phyloP scores from a whole-genome alignment of 2,888 invertebrate genomes.

The Leucoma salicis region DNA sequence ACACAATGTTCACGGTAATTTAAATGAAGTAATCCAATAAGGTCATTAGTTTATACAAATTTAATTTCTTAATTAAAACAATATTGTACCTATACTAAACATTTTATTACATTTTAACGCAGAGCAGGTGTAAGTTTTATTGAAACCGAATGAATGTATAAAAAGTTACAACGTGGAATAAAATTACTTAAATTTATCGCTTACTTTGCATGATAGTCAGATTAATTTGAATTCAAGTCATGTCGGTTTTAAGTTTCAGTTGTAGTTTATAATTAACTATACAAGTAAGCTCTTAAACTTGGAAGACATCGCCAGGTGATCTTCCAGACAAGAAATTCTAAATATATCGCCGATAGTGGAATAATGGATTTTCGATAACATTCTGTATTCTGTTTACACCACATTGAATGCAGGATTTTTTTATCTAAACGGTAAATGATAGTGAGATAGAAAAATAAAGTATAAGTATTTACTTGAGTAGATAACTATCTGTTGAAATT shows the following conservation, averaged over 20 bases:
- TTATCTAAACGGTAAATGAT: too few species aligned
- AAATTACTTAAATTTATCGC: constrained; percentile 1
- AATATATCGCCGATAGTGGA: too few species aligned
- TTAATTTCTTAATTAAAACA: constrained; percentile 5
- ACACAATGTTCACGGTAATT: neutral
- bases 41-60: neutral
- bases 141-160: constrained; percentile 6
- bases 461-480: too few species aligned
- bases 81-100: constrained; percentile 1
- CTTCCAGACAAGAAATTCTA: neutral
- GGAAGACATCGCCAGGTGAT: neutral
- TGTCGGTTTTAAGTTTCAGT: neutral
- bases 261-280: neutral
- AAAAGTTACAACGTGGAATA: neutral
- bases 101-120: constrained; percentile 9
- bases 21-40: neutral
- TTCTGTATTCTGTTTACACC: too few species aligned
- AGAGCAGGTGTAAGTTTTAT: constrained; percentile 7
- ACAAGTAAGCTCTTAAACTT: neutral
- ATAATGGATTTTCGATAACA: too few species aligned
- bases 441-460: too few species aligned
- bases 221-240: neutral
- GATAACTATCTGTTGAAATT: too few species aligned
- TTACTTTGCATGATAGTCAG: neutral
- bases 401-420: too few species aligned